Evolutionary conservation across 2,797 vertebrate species (phyloP).

Genomic region (Labeo calbasu): DNA sequence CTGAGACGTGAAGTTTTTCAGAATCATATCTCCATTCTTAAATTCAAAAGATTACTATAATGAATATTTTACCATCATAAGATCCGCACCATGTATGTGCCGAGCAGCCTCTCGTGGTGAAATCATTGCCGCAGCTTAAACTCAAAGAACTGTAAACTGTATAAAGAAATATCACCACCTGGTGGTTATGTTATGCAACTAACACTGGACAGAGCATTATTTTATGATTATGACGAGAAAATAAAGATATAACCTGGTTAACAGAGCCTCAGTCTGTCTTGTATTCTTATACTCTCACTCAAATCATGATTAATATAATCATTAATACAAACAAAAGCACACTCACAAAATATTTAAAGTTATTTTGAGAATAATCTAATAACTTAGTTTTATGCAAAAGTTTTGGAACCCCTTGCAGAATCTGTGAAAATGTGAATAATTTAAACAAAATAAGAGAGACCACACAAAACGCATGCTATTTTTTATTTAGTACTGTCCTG

Average conservation of each 20-base stretch:
- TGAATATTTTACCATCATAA: background rate
- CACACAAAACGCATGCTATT: no score
- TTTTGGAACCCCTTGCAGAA: no score
- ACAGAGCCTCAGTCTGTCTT: background rate
- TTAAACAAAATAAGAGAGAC: no score
- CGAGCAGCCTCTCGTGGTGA: slow-evolving; percentile 23
- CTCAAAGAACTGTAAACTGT: background rate
- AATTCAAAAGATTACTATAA: background rate
- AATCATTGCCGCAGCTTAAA: background rate
- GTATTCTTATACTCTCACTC: background rate
- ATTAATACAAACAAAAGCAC: background rate
- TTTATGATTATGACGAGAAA: background rate
- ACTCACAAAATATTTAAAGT: background rate
- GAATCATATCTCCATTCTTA: background rate
- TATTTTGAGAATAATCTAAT: background rate
- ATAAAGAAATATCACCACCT: slow-evolving; percentile 15
- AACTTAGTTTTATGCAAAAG: no score
- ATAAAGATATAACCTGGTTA: background rate
- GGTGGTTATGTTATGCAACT: slow-evolving; percentile 4
- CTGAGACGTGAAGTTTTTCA: background rate
- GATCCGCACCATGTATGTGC: background rate
- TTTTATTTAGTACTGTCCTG: no score
- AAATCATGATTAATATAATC: background rate
- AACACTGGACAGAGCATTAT: background rate
- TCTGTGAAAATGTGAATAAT: no score